These are phyloP conservation scores for Stichodactyla helianthus DNA, from an alignment of 64 coral and sea anemone genomes.

Conservation along the genomic window DNA sequence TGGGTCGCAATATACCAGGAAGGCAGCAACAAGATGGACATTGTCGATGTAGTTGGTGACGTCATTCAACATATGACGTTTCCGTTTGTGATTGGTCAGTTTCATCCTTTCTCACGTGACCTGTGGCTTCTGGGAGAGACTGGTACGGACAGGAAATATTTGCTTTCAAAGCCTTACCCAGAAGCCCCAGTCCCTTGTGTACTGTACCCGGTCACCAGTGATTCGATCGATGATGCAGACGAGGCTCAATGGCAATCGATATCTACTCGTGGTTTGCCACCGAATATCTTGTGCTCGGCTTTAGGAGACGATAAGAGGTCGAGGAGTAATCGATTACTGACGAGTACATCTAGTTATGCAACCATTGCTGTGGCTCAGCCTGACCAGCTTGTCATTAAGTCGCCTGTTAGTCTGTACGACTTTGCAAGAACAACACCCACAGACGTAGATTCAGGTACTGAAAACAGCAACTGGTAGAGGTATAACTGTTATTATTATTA, in stretches of 20 bases:
- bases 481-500: no score
- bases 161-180: slow-evolving; percentile 72
- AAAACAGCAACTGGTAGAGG: neutral
- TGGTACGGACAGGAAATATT: slow-evolving; percentile 77
- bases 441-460: slow-evolving; percentile 10
- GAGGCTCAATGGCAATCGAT: slow-evolving; percentile 65
- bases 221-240: slow-evolving; percentile 23
- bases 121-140: slow-evolving; percentile 93
- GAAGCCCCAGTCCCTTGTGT: slow-evolving; percentile 79
- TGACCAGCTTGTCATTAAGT: slow-evolving; percentile 64
- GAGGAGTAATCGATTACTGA: slow-evolving; percentile 87
- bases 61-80: slow-evolving; percentile 73
- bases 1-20: slow-evolving; percentile 68
- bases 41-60: slow-evolving; percentile 52
- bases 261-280: slow-evolving; percentile 49
- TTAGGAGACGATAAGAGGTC: slow-evolving; percentile 60
- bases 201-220: slow-evolving; percentile 65
- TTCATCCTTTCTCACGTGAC: slow-evolving; percentile 85
- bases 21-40: slow-evolving; percentile 79
- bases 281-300: slow-evolving; percentile 22
- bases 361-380: slow-evolving; percentile 66
- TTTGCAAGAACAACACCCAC: slow-evolving; percentile 32
- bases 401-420: slow-evolving; percentile 76
- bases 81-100: slow-evolving; percentile 91
- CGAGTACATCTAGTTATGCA: slow-evolving; percentile 59